phyloP scores from a whole-genome alignment of 2,888 invertebrate genomes.

The Tipula confusa region DNA sequence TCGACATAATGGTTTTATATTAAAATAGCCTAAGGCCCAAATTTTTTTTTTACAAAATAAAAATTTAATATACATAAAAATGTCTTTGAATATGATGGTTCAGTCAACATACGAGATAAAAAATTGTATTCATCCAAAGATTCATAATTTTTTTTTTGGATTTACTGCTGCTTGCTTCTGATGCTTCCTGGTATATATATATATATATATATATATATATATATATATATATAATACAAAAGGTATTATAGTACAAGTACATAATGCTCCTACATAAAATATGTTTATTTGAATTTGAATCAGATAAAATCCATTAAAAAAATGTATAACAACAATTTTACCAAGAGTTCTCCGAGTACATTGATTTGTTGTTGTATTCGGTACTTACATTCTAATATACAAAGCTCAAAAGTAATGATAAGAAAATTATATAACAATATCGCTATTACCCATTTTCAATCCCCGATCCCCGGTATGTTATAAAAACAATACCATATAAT shows the following conservation, averaged over 20 bases:
- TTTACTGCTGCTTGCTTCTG: neutral
- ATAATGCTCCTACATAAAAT: neutral
- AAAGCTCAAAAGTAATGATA: neutral
- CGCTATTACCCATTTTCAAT: neutral
- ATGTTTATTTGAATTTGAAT: conserved; percentile 12
- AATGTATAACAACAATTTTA: neutral
- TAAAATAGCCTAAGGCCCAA: neutral
- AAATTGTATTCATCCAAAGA: neutral
- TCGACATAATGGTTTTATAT: conserved; percentile 12
- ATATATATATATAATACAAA: too few relatives aligned
- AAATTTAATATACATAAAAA: conserved; percentile 21
- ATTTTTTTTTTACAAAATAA: too few relatives aligned
- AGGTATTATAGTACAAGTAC: neutral
- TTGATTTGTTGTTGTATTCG: neutral
- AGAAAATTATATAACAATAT: neutral
- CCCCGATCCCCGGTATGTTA: neutral
- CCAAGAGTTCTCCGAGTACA: neutral
- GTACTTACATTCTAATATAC: neutral
- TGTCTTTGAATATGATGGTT: neutral
- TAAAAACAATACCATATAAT: neutral
- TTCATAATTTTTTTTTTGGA: neutral
- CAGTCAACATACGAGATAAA: neutral
- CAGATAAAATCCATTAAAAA: conserved; percentile 15
- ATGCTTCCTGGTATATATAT: neutral
- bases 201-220: too few relatives aligned